Base-by-base conservation (phyloP, 1,140 invertebrate species). In the Ylistrum balloti region DNA sequence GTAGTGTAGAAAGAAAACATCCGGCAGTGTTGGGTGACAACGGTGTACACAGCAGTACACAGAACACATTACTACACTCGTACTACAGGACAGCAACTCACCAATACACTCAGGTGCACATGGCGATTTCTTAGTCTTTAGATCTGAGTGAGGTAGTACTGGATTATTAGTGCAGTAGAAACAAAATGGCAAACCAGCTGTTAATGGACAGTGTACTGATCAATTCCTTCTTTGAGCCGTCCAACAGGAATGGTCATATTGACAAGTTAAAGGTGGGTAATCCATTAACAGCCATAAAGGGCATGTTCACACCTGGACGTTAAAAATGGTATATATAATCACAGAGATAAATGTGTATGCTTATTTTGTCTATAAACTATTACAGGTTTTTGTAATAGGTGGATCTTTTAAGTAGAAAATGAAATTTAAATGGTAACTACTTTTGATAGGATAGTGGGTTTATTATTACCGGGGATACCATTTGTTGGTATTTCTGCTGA, bases 1-100 rank as follows among this genome's bases (percentile, higher is more conserved):
- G 56, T 74, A 74, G 56, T 74, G 56, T 74, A 74, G 56, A 28
- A 74, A 74, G 56, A 74, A 74, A 74, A 74, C 56, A 74, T 74
- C 56, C 56, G 56, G 22, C 56, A 74, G 56, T 74, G 56, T 74
- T 74, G 56, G 56, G 56, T 74, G 56, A 74, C 56, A 74, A 74
- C 56, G 9, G 56, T 74, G 56, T 74, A 74, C 56, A 74, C 56
- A 74, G 22, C 5, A 74, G n/a, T 74, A 74, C 56, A 74, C 56
- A 74, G n/a, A 74, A 28, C 28, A 74, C 17, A 15, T 20, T 56
- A 56, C 56, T 28, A 74, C n/a, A 74, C 22, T 7, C 9, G n/a
- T 74, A 28, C 56, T 74, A 17, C 20, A n/a, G 22, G 56, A 1
- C 56, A 17, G 56, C 28, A 74, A 74, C 56, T 11, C 56, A 74